phyloP scores from a whole-genome alignment of 2,113 vertebrate species.

The Leucopsar rothschildi region DNA sequence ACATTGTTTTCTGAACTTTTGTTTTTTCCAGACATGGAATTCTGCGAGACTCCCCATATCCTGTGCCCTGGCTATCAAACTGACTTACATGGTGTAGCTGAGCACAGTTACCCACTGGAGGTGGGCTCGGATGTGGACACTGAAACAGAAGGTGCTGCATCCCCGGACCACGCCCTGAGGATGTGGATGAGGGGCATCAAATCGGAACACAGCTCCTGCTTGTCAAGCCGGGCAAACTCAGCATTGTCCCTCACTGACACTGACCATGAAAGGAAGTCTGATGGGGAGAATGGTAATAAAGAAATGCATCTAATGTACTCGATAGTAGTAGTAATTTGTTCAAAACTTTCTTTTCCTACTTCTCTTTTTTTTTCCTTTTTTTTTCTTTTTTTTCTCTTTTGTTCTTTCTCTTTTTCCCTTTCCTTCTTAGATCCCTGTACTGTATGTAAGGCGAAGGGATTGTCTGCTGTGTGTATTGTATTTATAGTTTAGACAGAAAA shows the following conservation, averaged over 20 bases:
- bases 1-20: conserved; percentile 7
- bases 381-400: neutral
- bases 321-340: neutral
- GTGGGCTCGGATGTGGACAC: conserved; percentile 89
- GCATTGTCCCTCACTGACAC: conserved; percentile 94
- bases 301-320: neutral
- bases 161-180: conserved; percentile 85
- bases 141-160: conserved; percentile 86
- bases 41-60: conserved; percentile 84
- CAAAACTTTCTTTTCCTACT: neutral
- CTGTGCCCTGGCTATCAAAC: conserved; percentile 86
- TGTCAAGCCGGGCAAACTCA: conserved; percentile 94
- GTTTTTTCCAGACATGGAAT: conserved; percentile 85
- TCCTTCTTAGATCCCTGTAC: neutral
- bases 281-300: conserved; percentile 91
- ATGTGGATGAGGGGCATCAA: conserved; percentile 95
- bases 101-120: conserved; percentile 84
- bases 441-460: neutral
- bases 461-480: neutral
- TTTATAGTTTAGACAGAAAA: neutral
- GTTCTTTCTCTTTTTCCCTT: fast-evolving
- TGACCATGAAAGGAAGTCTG: conserved; percentile 94
- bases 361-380: neutral
- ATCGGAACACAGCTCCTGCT: conserved; percentile 91
- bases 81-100: conserved; percentile 75